Percentiles rank a stretch among this genome's conserved stretches.
Evolutionary conservation across 2,797 vertebrate species (phyloP).

Genomic region (Phalloptychus januarius): DNA sequence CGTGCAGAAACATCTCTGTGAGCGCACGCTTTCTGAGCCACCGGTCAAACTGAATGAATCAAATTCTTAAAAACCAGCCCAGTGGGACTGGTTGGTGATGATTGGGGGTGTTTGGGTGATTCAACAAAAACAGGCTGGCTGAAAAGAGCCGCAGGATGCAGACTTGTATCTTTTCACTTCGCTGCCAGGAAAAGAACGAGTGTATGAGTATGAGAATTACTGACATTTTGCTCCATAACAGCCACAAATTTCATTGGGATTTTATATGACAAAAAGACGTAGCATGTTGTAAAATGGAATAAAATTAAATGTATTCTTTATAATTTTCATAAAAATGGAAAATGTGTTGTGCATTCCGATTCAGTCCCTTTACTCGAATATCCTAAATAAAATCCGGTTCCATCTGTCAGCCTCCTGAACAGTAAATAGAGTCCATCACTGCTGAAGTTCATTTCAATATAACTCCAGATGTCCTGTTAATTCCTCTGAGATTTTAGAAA

Average conservation of each 20-base stretch:
- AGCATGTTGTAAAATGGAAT: neutral
- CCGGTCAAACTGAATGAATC: conserved; percentile 67
- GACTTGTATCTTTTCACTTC: conserved; percentile 53
- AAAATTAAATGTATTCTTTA: neutral
- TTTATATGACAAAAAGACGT: neutral
- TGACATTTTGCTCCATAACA: neutral
- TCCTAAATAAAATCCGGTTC: neutral
- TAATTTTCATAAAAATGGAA: neutral
- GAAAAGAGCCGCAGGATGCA: conserved; percentile 63
- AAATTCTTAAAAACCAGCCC: conserved; percentile 52
- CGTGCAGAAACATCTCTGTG: conserved; percentile 4
- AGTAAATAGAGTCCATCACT: neutral
- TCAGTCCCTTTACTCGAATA: neutral
- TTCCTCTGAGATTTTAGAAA: neutral
- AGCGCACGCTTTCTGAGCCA: conserved; percentile 56
- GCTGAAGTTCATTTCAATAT: neutral
- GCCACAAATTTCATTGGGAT: neutral
- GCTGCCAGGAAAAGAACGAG: conserved; percentile 50
- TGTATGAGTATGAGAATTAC: neutral
- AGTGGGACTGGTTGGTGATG: conserved; percentile 50
- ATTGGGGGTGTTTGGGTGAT: conserved; percentile 19
- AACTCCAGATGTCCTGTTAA: neutral
- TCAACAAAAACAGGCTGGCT: conserved; percentile 45
- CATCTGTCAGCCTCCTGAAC: neutral
- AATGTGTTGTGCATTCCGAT: neutral